A percentile compares a stretch with the other conserved stretches of the same genome.
phyloP scores from a whole-genome alignment of 2,888 invertebrate species.

The Leptopterna dolabrata region DNA sequence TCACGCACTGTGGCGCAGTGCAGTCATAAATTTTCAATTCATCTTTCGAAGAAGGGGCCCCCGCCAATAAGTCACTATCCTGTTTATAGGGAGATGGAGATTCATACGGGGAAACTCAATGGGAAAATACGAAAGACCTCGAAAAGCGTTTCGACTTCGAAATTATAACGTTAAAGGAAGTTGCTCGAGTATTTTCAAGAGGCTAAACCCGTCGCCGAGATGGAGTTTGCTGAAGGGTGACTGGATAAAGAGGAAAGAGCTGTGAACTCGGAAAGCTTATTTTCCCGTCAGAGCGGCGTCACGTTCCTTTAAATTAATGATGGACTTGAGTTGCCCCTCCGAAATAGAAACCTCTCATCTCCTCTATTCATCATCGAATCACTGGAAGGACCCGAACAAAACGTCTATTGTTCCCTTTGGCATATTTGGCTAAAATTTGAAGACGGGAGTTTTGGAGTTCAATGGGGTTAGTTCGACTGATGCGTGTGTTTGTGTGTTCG shows the following conservation, averaged over 20 bases:
- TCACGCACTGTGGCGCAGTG: background rate
- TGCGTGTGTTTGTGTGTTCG: too few relatives aligned
- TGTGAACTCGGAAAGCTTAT: background rate
- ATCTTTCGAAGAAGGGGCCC: background rate
- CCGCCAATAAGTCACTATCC: background rate
- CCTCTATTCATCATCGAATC: background rate
- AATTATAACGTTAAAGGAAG: constrained; percentile 1
- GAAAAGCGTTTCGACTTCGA: background rate
- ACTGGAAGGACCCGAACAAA: too few relatives aligned
- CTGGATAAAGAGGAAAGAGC: background rate
- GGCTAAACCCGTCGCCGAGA: background rate
- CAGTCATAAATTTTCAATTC: background rate
- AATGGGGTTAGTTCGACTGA: too few relatives aligned
- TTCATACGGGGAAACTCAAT: background rate
- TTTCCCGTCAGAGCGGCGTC: background rate
- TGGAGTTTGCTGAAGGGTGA: background rate
- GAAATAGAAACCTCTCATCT: background rate
- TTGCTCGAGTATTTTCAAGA: background rate
- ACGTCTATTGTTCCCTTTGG: too few relatives aligned
- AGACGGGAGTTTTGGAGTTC: too few relatives aligned
- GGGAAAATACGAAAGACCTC: background rate
- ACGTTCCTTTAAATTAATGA: background rate
- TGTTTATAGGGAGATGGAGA: background rate
- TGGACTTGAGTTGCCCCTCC: background rate
- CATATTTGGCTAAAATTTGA: too few relatives aligned